Conservation (phyloP, 2,888 invertebrate species). For the Euzophera pinguis region DNA sequence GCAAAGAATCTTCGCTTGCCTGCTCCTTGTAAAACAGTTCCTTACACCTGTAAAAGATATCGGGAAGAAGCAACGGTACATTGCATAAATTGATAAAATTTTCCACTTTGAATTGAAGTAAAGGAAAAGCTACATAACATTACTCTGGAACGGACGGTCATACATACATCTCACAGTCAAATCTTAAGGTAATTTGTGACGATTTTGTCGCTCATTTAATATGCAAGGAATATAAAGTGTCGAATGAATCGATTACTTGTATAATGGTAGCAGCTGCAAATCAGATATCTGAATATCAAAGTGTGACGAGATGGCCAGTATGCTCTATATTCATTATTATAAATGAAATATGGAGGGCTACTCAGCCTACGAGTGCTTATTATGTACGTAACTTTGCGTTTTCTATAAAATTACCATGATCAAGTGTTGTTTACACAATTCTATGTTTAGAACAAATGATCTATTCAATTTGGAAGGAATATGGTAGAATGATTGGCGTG, state of each 20-base stretch:
- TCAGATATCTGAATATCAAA: conserved; percentile 63
- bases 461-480: conserved; percentile 23
- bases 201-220: conserved; percentile 76
- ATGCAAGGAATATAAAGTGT: conserved; percentile 78
- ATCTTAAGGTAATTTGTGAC: conserved; percentile 76
- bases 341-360: conserved; percentile 43
- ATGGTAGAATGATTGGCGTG: conserved; percentile 12
- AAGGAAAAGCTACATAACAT: conserved; percentile 36
- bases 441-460: conserved; percentile 20
- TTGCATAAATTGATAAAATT: conserved; percentile 32
- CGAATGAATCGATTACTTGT: conserved; percentile 47
- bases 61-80: neutral
- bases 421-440: conserved; percentile 39
- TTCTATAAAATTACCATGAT: conserved; percentile 55
- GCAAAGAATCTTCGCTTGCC: no score
- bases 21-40: no score
- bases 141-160: conserved; percentile 43
- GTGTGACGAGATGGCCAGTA: conserved; percentile 33
- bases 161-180: conserved; percentile 76
- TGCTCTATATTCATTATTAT: conserved; percentile 45
- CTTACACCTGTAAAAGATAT: neutral
- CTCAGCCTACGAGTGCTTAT: conserved; percentile 33
- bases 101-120: conserved; percentile 51
- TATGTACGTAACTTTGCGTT: conserved; percentile 64
- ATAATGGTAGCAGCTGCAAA: conserved; percentile 52